Conservation (phyloP, 1,140 invertebrate genomes). For the Helicoverpa armigera region DNA sequence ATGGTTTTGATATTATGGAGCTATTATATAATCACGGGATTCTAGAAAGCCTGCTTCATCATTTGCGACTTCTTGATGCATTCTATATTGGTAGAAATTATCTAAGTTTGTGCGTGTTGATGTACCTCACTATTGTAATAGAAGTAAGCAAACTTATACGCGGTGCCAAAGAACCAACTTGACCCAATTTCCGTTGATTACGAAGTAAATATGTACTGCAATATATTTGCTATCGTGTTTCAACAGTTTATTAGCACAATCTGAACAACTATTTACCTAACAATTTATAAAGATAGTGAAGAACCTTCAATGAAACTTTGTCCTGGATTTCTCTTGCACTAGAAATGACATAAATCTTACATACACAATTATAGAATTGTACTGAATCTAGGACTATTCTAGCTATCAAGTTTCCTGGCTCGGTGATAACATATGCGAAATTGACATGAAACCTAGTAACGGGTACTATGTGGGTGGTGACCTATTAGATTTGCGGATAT, state of each 20-base stretch:
- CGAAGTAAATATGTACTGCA: neutral
- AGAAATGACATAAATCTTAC: neutral
- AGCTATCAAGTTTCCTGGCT: conserved; percentile 30
- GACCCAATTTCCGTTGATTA: neutral
- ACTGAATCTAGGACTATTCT: conserved; percentile 19
- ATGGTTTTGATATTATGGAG: no score
- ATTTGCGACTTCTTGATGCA: no score
- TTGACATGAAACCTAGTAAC: conserved; percentile 25
- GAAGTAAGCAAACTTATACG: neutral
- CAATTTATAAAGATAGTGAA: conserved; percentile 9
- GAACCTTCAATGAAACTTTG: neutral
- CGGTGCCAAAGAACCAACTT: neutral
- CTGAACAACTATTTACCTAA: neutral
- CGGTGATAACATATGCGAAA: conserved; percentile 35
- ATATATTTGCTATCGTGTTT: conserved; percentile 9
- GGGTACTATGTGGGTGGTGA: conserved; percentile 45
- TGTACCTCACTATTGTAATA: no score
- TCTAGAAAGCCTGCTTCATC: no score
- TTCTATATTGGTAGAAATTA: no score
- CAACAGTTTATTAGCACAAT: neutral
- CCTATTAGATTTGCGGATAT: conserved; percentile 39
- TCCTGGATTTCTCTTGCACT: no score
- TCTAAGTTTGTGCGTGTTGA: no score
- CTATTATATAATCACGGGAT: no score
- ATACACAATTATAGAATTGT: conserved; percentile 10